A percentile compares a stretch with the other conserved stretches of the same genome.
Conservation (phyloP, 2,888 invertebrate genomes). For the Sialis fuliginosa region DNA sequence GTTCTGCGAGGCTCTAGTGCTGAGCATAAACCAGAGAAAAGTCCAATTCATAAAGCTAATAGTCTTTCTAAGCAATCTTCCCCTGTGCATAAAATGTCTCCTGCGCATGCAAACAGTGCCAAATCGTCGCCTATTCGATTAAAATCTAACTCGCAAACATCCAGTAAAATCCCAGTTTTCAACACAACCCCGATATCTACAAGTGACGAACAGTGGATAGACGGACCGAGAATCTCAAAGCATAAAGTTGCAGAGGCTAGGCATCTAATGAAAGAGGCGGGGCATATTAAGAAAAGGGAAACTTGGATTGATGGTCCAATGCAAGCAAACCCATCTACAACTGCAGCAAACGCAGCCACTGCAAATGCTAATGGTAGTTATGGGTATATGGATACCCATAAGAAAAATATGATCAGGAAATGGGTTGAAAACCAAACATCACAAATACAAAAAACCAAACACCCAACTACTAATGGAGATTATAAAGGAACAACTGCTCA, state of each 20-base stretch:
- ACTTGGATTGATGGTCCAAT: conserved; percentile 95
- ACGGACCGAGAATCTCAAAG: conserved; percentile 80
- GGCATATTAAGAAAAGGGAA: conserved; percentile 62
- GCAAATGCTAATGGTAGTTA: conserved; percentile 43
- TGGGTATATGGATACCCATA: conserved; percentile 83
- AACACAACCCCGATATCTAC: conserved; percentile 20
- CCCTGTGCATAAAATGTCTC: conserved; percentile 28
- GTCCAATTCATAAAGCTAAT: conserved; percentile 38
- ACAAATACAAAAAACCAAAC: conserved; percentile 54
- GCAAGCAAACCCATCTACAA: conserved; percentile 38
- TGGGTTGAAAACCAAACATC: conserved; percentile 86
- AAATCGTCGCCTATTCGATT: conserved; percentile 36
- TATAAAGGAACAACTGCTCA: conserved; percentile 22
- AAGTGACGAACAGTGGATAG: conserved; percentile 91
- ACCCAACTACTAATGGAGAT: conserved; percentile 28
- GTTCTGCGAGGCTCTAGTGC: conserved; percentile 59
- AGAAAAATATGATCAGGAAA: conserved; percentile 81
- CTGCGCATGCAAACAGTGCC: conserved; percentile 29
- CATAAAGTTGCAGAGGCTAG: conserved; percentile 67
- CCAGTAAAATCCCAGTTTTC: conserved; percentile 24
- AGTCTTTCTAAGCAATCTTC: conserved; percentile 19
- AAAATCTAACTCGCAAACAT: conserved; percentile 12
- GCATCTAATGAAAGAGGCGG: conserved; percentile 60
- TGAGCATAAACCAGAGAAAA: conserved; percentile 37
- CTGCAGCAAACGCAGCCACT: conserved; percentile 25